Conservation (phyloP, 2,113 vertebrate species). For the Marcusenius ussheri region DNA sequence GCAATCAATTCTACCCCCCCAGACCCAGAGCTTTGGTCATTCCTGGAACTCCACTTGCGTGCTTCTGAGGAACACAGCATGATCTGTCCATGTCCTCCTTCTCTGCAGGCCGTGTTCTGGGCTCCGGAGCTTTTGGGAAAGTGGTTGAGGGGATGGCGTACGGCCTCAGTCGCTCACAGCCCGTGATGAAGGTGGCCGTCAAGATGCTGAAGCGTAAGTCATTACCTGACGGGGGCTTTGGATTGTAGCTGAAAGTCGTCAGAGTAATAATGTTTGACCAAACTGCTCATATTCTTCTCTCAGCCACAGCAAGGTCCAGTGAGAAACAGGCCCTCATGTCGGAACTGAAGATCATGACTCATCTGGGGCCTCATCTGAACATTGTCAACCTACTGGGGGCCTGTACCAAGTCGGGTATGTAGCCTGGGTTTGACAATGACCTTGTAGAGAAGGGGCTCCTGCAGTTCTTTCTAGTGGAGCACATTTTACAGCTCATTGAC, state of each 20-base stretch:
- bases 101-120: constrained; percentile 82
- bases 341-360: constrained; percentile 98
- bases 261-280: background rate
- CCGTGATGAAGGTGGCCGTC: constrained; percentile 96
- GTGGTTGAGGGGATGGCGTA: constrained; percentile 96
- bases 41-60: background rate
- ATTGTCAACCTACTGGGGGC: constrained; percentile 95
- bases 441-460: background rate
- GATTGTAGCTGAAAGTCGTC: background rate
- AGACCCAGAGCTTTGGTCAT: background rate
- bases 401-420: constrained; percentile 92
- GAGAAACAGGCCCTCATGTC: constrained; percentile 99
- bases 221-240: background rate
- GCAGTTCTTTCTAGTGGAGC: constrained; percentile 40
- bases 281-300: constrained; percentile 16
- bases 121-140: constrained; percentile 95
- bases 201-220: constrained; percentile 98
- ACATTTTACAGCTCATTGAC: constrained; percentile 50
- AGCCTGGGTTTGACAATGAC: background rate
- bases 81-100: background rate
- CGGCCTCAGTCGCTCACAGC: constrained; percentile 88
- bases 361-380: constrained; percentile 92
- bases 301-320: constrained; percentile 93
- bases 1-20: background rate
- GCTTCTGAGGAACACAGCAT: background rate